These are phyloP conservation scores for Gymnosoma rotundatum DNA, from an alignment of 2,888 invertebrate species.

Conservation along the genomic window DNA sequence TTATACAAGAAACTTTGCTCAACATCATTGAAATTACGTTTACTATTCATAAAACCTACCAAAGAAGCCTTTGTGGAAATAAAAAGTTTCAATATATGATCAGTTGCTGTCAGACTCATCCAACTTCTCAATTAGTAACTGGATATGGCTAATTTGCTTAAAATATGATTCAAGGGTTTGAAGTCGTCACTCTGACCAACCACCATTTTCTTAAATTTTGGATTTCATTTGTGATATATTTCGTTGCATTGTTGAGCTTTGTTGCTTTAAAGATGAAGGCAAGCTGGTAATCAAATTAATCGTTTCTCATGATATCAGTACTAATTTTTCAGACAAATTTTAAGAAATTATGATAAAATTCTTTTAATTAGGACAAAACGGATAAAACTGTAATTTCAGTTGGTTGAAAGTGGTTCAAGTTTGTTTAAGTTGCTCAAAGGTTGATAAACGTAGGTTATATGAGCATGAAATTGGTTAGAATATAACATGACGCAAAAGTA, in stretches of 20 bases:
- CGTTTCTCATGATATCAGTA: too few relatives aligned
- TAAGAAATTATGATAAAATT: too few relatives aligned
- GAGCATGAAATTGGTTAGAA: background rate
- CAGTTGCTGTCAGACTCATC: too few relatives aligned
- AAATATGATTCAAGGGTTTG: slow-evolving; percentile 58
- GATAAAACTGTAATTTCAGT: too few relatives aligned
- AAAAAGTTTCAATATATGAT: slow-evolving; percentile 54
- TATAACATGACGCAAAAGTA: background rate
- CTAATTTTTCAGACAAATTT: too few relatives aligned
- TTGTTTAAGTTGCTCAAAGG: too few relatives aligned
- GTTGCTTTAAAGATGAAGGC: slow-evolving; percentile 34
- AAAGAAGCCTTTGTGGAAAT: slow-evolving; percentile 26
- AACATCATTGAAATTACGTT: slow-evolving; percentile 7
- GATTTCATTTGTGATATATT: slow-evolving; percentile 23
- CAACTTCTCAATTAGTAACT: too few relatives aligned
- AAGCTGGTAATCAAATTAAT: too few relatives aligned
- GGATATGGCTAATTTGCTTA: too few relatives aligned
- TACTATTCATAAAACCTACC: slow-evolving; percentile 21
- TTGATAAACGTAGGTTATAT: background rate
- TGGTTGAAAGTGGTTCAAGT: too few relatives aligned
- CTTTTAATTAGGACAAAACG: too few relatives aligned
- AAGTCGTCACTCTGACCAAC: slow-evolving; percentile 36
- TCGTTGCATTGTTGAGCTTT: slow-evolving; percentile 45
- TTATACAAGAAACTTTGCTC: background rate
- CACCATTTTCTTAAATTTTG: slow-evolving; percentile 23